Evolutionary conservation across 2,797 vertebrate species (phyloP), one percentile per base, ranked within the genome.

Genomic region (Spheniscus humboldti): DNA sequence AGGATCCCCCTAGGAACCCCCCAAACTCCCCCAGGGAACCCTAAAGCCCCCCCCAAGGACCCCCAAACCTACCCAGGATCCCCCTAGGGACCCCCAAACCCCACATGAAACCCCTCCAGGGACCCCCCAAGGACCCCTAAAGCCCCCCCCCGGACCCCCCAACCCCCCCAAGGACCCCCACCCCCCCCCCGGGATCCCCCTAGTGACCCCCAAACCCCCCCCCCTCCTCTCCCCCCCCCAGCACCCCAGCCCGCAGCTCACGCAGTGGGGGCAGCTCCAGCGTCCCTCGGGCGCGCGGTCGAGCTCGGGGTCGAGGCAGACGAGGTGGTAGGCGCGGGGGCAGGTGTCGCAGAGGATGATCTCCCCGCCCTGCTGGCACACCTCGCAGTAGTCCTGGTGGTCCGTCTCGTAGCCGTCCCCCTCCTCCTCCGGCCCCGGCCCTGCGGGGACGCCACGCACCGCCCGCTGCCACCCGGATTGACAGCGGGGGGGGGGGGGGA

Each of bases 211-310:
- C 37, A 37, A 57, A 15, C 7, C n/a, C n/a, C n/a, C n/a, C 18
- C 24, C 53, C 22, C 31, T 33, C 37, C 71, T 31, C n/a, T n/a
- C n/a, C n/a, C n/a, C n/a, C n/a, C n/a, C 50, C 30, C 10, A 3
- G 13, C 4, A 25, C 66, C 66, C 31, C 6, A 10, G 13, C 17
- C 45, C 28, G 28, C 31, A 24, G 45, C 99, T 99, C 98, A 99
- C 99, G 76, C 99, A 99, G 98, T 99, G 99, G 6, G 99, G 99
- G 94, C 99, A 99, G 98, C 99, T 99, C 99, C 99, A 99, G 96
- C 98, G 99, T 72, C 99, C 99, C 98, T 99, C 99, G 0, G 99
- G 99, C 4, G 75, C 75, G 6, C 75, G 52, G 99, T 99, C 99
- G 97, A 99, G 97, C 97, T 99, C 99, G 0, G 99, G 99, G 90